Conservation (phyloP, 1,140 invertebrate species). For the Mactra quadrangularis region DNA sequence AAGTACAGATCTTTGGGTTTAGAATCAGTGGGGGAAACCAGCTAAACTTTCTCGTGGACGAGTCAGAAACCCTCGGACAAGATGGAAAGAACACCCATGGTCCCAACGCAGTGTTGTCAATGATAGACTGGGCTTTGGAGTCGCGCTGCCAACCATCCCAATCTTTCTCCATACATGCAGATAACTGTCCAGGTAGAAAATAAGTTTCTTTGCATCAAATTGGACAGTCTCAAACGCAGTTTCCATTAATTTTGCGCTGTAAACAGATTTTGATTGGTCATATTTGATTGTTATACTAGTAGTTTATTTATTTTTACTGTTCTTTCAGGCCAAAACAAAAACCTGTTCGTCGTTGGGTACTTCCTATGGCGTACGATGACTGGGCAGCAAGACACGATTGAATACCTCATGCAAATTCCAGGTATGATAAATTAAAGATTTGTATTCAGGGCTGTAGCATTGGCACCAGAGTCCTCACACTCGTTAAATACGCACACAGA, state of each 20-base stretch:
- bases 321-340: too few species aligned
- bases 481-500: too few species aligned
- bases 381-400: too few species aligned
- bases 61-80: not conserved
- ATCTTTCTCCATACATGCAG: not conserved
- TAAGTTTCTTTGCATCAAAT: not conserved
- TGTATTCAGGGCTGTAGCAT: too few species aligned
- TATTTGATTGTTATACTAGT: not conserved
- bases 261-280: not conserved
- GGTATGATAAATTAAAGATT: too few species aligned
- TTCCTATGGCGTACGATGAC: too few species aligned
- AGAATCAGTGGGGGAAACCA: not conserved
- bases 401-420: too few species aligned
- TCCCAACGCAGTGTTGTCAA: not conserved
- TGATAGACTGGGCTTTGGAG: not conserved
- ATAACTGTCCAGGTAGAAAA: not conserved
- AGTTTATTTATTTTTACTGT: too few species aligned
- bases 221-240: not conserved
- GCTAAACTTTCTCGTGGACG: not conserved
- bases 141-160: not conserved
- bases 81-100: not conserved
- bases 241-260: not conserved
- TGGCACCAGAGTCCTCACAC: too few species aligned
- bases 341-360: too few species aligned
- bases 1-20: slow-evolving; percentile 1